phyloP scores from a whole-genome alignment of 2,888 invertebrate species.

The Apamea monoglypha region DNA sequence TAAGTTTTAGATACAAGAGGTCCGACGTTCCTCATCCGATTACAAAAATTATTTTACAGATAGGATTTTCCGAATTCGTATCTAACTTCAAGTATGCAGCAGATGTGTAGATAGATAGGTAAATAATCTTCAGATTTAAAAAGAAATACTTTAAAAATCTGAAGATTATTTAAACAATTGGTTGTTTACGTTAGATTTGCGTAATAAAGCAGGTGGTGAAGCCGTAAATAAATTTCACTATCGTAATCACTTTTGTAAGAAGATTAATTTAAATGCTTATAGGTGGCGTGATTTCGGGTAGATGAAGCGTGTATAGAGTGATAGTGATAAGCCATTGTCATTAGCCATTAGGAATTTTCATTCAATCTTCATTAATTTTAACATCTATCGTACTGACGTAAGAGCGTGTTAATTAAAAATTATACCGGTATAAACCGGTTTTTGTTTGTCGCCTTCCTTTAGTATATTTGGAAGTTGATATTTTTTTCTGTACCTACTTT shows the following conservation, averaged over 20 bases:
- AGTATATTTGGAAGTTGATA: background rate
- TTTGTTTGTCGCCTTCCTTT: background rate
- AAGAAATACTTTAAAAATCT: background rate
- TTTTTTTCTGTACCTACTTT: background rate
- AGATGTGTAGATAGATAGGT: background rate
- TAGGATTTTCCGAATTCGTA: background rate
- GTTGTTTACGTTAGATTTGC: conserved; percentile 16
- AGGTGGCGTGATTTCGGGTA: conserved; percentile 51
- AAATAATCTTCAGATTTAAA: too few relatives aligned
- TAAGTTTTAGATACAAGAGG: background rate
- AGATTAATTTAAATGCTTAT: conserved; percentile 44
- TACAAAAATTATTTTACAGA: background rate
- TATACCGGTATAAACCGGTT: conserved; percentile 5
- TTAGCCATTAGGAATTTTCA: conserved; percentile 25
- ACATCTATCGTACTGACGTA: conserved; percentile 30
- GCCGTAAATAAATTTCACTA: conserved; percentile 15
- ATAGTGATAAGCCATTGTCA: conserved; percentile 20
- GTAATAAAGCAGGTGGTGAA: conserved; percentile 27
- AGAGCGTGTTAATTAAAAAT: conserved; percentile 12
- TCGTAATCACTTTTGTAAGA: conserved; percentile 31
- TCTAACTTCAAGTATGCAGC: background rate
- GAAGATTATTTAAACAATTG: background rate
- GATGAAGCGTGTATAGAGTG: conserved; percentile 11
- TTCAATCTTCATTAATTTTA: conserved; percentile 44
- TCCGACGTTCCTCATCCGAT: background rate